These are phyloP conservation scores for Darevskia mixta DNA, from an alignment of 2,797 vertebrate genomes.

Conservation along the genomic window DNA sequence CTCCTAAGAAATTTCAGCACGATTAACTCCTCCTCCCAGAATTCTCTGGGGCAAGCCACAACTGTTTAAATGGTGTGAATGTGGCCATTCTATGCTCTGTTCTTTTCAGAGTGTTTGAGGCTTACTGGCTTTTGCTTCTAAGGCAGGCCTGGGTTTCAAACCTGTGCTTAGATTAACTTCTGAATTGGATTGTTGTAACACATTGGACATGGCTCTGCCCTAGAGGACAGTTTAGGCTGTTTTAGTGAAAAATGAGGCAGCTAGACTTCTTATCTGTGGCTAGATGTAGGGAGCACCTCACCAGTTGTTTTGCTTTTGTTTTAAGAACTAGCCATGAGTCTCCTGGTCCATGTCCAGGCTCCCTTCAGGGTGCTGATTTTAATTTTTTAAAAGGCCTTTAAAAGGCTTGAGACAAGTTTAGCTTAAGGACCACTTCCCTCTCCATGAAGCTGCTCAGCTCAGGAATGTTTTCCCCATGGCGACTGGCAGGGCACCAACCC, in stretches of 20 bases:
- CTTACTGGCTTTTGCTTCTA: not conserved
- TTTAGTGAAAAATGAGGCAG: not conserved
- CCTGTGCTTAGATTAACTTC: not conserved
- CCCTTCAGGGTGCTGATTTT: too few relatives aligned
- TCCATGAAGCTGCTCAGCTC: not conserved
- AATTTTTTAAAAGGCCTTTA: not conserved
- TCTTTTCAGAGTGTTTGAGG: not conserved
- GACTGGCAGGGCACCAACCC: not conserved
- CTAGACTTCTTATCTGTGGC: not conserved
- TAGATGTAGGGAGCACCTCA: not conserved
- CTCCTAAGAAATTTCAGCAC: too few relatives aligned
- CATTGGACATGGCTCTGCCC: not conserved
- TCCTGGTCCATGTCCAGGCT: too few relatives aligned
- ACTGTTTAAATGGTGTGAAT: too few relatives aligned
- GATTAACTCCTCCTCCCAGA: too few relatives aligned
- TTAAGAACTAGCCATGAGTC: not conserved
- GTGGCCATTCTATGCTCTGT: not conserved
- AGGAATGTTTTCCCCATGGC: not conserved
- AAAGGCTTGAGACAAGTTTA: not conserved
- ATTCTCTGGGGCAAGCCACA: too few relatives aligned
- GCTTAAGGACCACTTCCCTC: not conserved
- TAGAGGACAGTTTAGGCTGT: not conserved
- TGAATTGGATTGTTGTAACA: not conserved
- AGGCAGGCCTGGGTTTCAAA: not conserved
- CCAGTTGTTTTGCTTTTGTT: too few relatives aligned